phyloP scores from a whole-genome alignment of 2,888 invertebrate genomes.

The Dioctria linearis region DNA sequence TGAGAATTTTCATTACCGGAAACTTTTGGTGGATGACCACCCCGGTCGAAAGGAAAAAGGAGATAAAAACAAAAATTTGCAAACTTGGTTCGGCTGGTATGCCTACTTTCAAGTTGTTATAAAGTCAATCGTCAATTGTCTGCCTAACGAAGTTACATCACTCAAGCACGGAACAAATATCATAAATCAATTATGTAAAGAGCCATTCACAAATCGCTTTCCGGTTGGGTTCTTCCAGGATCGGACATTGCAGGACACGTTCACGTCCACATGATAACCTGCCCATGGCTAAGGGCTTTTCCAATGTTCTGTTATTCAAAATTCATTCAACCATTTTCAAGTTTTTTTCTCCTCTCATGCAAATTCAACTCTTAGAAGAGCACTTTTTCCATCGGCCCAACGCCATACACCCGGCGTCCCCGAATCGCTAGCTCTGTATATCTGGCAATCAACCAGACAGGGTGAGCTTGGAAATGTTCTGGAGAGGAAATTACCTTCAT shows the following conservation, averaged over 20 bases:
- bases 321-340: conserved; percentile 54
- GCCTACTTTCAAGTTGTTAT: conserved; percentile 22
- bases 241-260: conserved; percentile 36
- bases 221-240: conserved; percentile 12
- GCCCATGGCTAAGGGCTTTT: conserved; percentile 25
- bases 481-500: conserved; percentile 46
- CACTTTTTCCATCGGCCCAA: not conserved
- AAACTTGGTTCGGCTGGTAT: not conserved
- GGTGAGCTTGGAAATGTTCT: conserved; percentile 27
- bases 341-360: conserved; percentile 33
- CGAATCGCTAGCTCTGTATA: conserved; percentile 25
- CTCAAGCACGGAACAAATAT: conserved; percentile 52
- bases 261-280: conserved; percentile 30
- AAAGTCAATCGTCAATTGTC: conserved; percentile 10
- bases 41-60: not conserved
- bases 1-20: not conserved
- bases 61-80: conserved; percentile 1
- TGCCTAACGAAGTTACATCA: conserved; percentile 18
- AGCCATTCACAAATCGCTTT: conserved; percentile 54
- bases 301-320: conserved; percentile 50
- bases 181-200: conserved; percentile 58
- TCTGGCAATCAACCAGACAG: conserved; percentile 36
- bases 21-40: not conserved
- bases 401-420: not conserved
- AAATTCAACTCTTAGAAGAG: conserved; percentile 28